phyloP scores from a whole-genome alignment of 2,113 vertebrate species.

The Poecile atricapillus region DNA sequence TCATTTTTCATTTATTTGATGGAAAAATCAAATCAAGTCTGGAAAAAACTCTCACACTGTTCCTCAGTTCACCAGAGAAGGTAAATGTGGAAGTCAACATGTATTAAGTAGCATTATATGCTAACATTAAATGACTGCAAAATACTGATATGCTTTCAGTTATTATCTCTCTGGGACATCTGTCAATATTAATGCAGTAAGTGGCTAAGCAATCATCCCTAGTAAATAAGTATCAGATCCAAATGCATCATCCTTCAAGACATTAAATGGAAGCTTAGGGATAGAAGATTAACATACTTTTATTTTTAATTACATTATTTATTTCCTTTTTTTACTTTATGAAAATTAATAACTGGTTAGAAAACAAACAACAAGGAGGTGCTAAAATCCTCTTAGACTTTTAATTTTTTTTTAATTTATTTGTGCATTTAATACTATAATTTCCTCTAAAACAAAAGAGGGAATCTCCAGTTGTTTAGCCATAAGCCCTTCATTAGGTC shows the following conservation, averaged over 20 bases:
- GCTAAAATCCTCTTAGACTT: neutral
- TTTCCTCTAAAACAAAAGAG: neutral
- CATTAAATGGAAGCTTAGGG: conserved; percentile 34
- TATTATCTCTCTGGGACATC: conserved; percentile 56
- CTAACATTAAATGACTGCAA: conserved; percentile 25
- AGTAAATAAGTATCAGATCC: conserved; percentile 44
- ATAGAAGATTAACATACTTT: conserved; percentile 41
- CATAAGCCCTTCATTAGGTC: neutral
- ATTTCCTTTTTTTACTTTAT: conserved; percentile 8
- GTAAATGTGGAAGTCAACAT: conserved; percentile 6
- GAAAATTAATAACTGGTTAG: conserved; percentile 14
- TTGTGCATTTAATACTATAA: neutral
- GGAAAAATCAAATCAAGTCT: neutral
- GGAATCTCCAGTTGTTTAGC: neutral
- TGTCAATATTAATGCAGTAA: conserved; percentile 68
- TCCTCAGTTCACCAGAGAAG: neutral
- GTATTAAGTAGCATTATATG: conserved; percentile 19
- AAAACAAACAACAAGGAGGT: neutral
- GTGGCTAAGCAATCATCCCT: conserved; percentile 39
- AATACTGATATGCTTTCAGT: conserved; percentile 32
- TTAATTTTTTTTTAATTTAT: neutral
- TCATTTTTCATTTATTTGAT: neutral
- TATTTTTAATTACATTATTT: conserved; percentile 50
- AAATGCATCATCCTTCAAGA: conserved; percentile 20
- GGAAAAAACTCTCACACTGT: neutral